Conservation (phyloP, 2,113 vertebrate species). For the Romanogobio albipinnatus region DNA sequence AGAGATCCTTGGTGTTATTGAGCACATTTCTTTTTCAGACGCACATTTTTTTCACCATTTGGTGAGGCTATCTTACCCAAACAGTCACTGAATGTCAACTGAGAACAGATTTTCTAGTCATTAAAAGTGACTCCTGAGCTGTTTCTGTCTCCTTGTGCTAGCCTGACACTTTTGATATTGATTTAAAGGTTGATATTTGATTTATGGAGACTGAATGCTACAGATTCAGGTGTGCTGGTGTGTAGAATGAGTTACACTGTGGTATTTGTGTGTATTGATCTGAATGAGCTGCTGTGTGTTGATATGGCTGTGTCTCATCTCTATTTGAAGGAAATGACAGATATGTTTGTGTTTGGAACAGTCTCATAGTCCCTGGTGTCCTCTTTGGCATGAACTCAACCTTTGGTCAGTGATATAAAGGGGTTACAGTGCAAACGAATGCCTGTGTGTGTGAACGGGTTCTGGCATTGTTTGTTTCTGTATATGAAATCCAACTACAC, state of each 20-base stretch:
- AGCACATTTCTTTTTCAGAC: not conserved
- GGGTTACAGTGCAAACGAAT: conserved; percentile 36
- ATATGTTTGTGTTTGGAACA: conserved; percentile 50
- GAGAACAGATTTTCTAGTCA: conserved; percentile 18
- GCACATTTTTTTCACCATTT: not conserved
- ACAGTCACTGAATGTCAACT: not conserved
- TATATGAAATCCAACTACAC: not conserved
- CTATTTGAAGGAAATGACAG: conserved; percentile 51
- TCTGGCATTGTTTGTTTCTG: conserved; percentile 27
- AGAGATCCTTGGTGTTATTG: not conserved
- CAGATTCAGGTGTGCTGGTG: not conserved
- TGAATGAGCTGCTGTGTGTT: conserved; percentile 48
- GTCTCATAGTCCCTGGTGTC: conserved; percentile 41
- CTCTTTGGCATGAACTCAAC: conserved; percentile 38
- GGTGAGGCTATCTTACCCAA: not conserved
- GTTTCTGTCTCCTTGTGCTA: not conserved
- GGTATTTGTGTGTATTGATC: conserved; percentile 34
- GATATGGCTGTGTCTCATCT: conserved; percentile 47
- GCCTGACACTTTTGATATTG: conserved; percentile 46
- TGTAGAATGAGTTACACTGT: not conserved
- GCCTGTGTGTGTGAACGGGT: conserved; percentile 20
- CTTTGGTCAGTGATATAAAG: conserved; percentile 46
- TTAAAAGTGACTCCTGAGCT: conserved; percentile 26
- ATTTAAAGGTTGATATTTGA: conserved; percentile 42
- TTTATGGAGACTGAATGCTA: conserved; percentile 16